These are phyloP conservation scores for Mesorhabditis sp. DNA, from an alignment of 2,888 invertebrate genomes.

Conservation along the genomic window DNA sequence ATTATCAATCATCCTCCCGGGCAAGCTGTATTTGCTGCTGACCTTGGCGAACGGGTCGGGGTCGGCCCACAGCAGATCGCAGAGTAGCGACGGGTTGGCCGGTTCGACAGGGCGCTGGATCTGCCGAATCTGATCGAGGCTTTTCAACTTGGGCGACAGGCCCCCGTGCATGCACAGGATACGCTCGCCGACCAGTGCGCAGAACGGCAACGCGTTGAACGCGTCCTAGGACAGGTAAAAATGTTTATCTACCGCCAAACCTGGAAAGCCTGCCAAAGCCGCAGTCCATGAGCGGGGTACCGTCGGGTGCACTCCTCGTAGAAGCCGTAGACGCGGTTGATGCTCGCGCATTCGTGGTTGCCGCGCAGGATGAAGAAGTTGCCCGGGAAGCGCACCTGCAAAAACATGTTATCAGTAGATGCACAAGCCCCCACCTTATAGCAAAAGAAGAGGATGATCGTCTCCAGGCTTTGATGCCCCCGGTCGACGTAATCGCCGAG, in stretches of 20 bases:
- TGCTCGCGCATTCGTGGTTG: too few species aligned
- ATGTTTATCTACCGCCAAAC: conserved; percentile 12
- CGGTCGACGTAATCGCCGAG: conserved; percentile 48
- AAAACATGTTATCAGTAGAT: neutral
- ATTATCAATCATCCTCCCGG: too few species aligned
- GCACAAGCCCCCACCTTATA: conserved; percentile 23
- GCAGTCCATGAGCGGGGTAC: conserved; percentile 12
- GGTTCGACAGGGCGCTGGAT: conserved; percentile 39
- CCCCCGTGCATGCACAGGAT: conserved; percentile 51
- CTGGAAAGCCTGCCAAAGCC: conserved; percentile 42
- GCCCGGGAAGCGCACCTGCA: too few species aligned
- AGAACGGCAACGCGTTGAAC: conserved; percentile 41
- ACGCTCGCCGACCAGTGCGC: conserved; percentile 31
- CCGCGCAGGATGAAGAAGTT: too few species aligned
- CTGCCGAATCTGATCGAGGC: conserved; percentile 29
- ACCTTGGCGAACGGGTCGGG: too few species aligned
- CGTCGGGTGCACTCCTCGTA: too few species aligned
- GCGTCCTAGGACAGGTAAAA: conserved; percentile 27
- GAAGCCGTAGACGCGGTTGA: too few species aligned
- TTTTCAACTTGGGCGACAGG: conserved; percentile 33
- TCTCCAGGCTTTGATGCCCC: conserved; percentile 42
- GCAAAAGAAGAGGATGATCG: conserved; percentile 37
- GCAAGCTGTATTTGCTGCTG: too few species aligned
- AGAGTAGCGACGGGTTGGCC: conserved; percentile 58
- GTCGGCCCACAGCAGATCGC: conserved; percentile 60